A percentile compares a stretch with the other conserved stretches of the same genome.
phyloP scores from a whole-genome alignment of 2,797 vertebrate species.

The Catamblyrhynchus diadema region DNA sequence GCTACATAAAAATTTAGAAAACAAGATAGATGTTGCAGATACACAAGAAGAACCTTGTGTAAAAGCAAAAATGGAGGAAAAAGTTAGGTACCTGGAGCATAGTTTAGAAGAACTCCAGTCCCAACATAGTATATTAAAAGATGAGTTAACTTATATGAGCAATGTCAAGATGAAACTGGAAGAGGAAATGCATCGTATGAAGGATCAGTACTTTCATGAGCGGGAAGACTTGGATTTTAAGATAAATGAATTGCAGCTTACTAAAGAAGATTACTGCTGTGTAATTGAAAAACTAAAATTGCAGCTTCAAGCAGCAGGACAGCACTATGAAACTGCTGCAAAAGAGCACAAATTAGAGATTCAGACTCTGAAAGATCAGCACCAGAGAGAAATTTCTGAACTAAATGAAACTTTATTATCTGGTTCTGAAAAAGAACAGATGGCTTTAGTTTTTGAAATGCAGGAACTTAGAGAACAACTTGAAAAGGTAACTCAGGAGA shows the following conservation, averaged over 20 bases:
- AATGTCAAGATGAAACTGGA: constrained; percentile 92
- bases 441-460: constrained; percentile 71
- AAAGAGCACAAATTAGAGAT: constrained; percentile 68
- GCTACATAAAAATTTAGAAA: constrained; percentile 54
- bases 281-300: constrained; percentile 76
- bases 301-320: constrained; percentile 67
- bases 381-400: constrained; percentile 73
- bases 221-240: constrained; percentile 95
- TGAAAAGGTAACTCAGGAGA: constrained; percentile 80
- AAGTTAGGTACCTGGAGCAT: constrained; percentile 72
- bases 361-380: constrained; percentile 65
- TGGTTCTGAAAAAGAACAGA: constrained; percentile 72
- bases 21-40: background rate
- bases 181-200: constrained; percentile 82
- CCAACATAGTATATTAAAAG: constrained; percentile 88
- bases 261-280: constrained; percentile 80
- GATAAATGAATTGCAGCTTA: constrained; percentile 91
- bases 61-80: constrained; percentile 68
- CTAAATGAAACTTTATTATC: constrained; percentile 69
- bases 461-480: constrained; percentile 76
- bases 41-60: background rate
- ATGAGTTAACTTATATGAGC: constrained; percentile 89
- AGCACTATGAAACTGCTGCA: constrained; percentile 14
- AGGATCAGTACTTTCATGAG: constrained; percentile 89
- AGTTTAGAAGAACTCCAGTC: constrained; percentile 85